These are phyloP conservation scores for Apis dorsata DNA, from an alignment of 1,140 invertebrate genomes.

Conservation along the genomic window DNA sequence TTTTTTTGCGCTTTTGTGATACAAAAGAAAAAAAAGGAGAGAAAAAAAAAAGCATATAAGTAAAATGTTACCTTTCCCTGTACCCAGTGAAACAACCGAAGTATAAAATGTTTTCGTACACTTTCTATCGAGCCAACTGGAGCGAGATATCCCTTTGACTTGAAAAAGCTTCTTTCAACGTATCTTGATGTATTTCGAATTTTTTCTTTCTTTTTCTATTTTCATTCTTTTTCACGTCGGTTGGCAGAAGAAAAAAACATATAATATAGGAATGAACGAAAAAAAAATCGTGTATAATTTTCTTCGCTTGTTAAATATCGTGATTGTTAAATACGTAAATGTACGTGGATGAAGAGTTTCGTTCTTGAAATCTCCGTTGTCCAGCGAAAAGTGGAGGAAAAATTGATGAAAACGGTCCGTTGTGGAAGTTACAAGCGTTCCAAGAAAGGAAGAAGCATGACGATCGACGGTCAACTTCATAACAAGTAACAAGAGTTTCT, in stretches of 20 bases:
- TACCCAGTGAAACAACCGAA: neutral
- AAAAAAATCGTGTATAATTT: neutral
- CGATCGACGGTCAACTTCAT: constrained; percentile 29
- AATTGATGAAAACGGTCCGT: constrained; percentile 5
- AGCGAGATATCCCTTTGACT: constrained; percentile 12
- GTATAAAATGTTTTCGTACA: constrained; percentile 6
- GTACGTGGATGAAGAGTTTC: neutral
- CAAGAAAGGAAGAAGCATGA: neutral
- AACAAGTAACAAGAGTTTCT: constrained; percentile 26
- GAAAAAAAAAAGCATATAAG: too few relatives aligned
- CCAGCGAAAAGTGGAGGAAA: neutral
- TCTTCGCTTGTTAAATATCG: neutral
- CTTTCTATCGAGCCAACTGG: neutral
- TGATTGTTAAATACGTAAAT: neutral
- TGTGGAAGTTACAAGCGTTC: constrained; percentile 1
- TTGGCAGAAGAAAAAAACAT: neutral
- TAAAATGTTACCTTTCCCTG: neutral
- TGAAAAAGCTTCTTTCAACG: neutral
- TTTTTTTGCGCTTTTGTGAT: neutral
- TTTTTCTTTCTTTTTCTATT: neutral
- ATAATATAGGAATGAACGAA: neutral
- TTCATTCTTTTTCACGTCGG: neutral
- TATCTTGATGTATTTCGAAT: neutral
- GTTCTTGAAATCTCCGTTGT: neutral
- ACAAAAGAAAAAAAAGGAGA: neutral